Percentiles rank a stretch among this genome's conserved stretches.
phyloP scores from a whole-genome alignment of 1,140 invertebrate genomes.

The Probaryconus sp. region DNA sequence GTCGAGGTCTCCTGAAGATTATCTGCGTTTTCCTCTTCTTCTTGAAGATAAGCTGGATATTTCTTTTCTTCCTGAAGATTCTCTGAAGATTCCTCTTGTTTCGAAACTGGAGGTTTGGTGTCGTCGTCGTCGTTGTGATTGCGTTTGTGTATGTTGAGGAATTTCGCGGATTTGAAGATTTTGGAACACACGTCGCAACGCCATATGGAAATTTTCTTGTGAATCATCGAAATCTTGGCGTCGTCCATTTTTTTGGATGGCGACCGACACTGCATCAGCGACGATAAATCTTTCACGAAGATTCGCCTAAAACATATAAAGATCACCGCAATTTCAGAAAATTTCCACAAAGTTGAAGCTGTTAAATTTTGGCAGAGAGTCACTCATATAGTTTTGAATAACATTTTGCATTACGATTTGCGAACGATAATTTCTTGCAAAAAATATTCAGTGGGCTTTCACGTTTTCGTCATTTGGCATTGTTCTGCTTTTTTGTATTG shows the following conservation, averaged over 20 bases:
- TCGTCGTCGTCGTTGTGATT: slow-evolving; percentile 4
- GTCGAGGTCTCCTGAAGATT: no score
- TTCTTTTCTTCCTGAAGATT: background rate
- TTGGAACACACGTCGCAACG: slow-evolving; percentile 40
- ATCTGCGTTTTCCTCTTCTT: no score
- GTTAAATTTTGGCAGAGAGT: no score
- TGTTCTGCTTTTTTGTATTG: no score
- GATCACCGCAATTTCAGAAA: background rate
- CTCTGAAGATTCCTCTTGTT: background rate
- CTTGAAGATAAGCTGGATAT: no score
- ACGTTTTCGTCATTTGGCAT: no score
- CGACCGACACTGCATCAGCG: slow-evolving; percentile 1
- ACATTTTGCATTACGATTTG: no score
- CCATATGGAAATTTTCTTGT: slow-evolving; percentile 27
- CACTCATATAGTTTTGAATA: no score
- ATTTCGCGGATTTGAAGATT: slow-evolving; percentile 28
- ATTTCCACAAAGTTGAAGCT: no score
- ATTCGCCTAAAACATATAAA: slow-evolving; percentile 66
- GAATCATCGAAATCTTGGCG: background rate
- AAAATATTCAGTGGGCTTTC: no score
- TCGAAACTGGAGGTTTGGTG: background rate
- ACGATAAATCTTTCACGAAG: slow-evolving; percentile 52
- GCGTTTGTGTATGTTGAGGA: slow-evolving; percentile 34
- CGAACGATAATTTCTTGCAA: no score
- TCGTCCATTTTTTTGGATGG: background rate